phyloP scores from a whole-genome alignment of 2,888 invertebrate species.

The Drosophila meridionalis region DNA sequence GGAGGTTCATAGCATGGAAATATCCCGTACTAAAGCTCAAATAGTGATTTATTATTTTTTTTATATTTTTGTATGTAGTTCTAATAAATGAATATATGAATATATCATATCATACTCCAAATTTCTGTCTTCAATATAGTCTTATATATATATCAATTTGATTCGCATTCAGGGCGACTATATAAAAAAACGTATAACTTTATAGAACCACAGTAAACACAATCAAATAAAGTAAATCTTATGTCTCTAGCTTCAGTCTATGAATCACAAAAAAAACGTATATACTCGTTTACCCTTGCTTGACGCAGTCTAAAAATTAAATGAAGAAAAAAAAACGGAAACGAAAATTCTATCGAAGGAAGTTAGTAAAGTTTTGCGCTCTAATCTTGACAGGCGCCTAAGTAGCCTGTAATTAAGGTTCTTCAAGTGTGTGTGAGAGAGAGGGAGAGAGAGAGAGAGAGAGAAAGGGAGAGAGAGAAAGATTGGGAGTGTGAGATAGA shows the following conservation, averaged over 20 bases:
- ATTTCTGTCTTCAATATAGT: no score
- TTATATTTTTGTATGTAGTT: no score
- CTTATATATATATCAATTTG: no score
- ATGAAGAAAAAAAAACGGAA: constrained; percentile 9
- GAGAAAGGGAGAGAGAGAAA: background rate
- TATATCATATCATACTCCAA: no score
- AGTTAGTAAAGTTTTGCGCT: constrained; percentile 53
- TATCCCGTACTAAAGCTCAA: no score
- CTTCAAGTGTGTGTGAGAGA: constrained; percentile 1
- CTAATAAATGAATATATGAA: no score
- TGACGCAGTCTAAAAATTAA: background rate
- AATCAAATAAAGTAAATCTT: background rate
- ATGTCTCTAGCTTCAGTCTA: background rate
- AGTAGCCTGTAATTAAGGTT: constrained; percentile 67
- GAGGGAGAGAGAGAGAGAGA: background rate
- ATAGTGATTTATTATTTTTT: no score
- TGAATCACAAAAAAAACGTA: background rate
- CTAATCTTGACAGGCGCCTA: constrained; percentile 66
- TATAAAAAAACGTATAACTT: no score
- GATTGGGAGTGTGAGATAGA: background rate
- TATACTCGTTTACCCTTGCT: background rate
- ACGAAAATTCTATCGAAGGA: constrained; percentile 29
- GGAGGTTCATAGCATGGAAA: no score
- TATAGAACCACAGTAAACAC: no score
- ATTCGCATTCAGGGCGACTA: no score